Base-by-base conservation (phyloP, 2,113 vertebrate genomes). In the Leuciscus idus region DNA sequence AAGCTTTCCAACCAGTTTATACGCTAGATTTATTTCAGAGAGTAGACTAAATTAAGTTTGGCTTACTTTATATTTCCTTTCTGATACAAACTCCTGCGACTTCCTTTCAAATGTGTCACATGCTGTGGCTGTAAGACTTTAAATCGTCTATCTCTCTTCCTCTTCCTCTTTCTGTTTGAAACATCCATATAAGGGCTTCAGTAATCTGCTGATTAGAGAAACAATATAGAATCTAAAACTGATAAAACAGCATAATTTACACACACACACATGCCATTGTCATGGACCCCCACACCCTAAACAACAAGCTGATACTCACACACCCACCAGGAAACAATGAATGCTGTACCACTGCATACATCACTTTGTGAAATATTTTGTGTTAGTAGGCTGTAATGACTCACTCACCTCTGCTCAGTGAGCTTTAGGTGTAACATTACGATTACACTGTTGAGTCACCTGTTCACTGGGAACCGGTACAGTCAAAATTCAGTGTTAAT, bases 171-270 rank as follows among this genome's bases (percentile, higher is more conserved):
- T 84, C 81, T 75, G 33, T 59, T 77, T 86, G 68, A 77, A 59
- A 85, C 68, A 59, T 73, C 73, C 83, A 82, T 91, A 89, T 91
- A 88, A 84, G 85, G 88, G 36, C 74, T 79, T 73, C 28, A 23
- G 52, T 30, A 28, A 83, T 86, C 43, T 43, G 81, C 66, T 83
- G 57, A 75, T 79, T 62, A 73, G 26, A 84, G 19, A 88, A 66
- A 81, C 62, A 52, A 33, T 23, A 28, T 30, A 28, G 30, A 59
- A 59, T 33, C 50, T 28, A 55, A 57, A 83, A 83, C 62, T 52
- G 10, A 72, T 79, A 39, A 39, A 59, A 46, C 57, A 70, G 15
- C 23, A 70, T 33, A 28, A 55, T 75, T 83, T 21, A 74, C 78
- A 50, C 6, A 39, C 26, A 11, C 4, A 59, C 15, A 70, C 19